A percentile compares a stretch with the other conserved stretches of the same genome.
Conservation (phyloP, 2,113 vertebrate species). For the Cinclus cinclus region DNA sequence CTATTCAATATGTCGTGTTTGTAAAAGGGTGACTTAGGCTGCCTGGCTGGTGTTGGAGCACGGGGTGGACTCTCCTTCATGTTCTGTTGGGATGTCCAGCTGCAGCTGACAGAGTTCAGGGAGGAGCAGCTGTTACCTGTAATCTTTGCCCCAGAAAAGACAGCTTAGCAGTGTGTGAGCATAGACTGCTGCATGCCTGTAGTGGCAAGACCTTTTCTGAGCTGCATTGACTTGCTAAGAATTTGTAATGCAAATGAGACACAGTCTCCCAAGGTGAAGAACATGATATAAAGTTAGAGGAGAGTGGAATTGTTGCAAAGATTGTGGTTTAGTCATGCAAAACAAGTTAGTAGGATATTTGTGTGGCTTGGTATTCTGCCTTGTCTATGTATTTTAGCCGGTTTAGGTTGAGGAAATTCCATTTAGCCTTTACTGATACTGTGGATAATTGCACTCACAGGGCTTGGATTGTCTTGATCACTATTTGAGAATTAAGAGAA, state of each 20-base stretch:
- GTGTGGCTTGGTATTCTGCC: neutral
- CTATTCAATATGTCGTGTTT: neutral
- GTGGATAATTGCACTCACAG: neutral
- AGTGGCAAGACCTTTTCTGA: neutral
- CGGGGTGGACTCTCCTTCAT: neutral
- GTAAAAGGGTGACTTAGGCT: neutral
- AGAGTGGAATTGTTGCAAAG: neutral
- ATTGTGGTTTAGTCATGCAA: neutral
- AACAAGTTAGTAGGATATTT: neutral
- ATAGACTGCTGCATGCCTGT: neutral
- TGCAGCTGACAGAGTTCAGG: neutral
- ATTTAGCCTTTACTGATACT: neutral
- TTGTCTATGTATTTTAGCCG: neutral
- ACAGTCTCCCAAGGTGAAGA: neutral
- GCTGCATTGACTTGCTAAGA: neutral
- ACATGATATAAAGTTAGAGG: neutral
- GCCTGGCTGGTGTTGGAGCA: neutral
- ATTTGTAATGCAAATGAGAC: neutral
- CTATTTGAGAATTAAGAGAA: neutral
- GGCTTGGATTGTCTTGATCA: neutral
- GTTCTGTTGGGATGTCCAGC: neutral
- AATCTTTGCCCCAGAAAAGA: neutral
- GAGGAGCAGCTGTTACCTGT: neutral
- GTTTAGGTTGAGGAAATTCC: neutral
- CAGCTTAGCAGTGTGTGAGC: neutral